Evolutionary conservation across 2,888 invertebrate species (phyloP).

Genomic region (Loripinus fragilis): DNA sequence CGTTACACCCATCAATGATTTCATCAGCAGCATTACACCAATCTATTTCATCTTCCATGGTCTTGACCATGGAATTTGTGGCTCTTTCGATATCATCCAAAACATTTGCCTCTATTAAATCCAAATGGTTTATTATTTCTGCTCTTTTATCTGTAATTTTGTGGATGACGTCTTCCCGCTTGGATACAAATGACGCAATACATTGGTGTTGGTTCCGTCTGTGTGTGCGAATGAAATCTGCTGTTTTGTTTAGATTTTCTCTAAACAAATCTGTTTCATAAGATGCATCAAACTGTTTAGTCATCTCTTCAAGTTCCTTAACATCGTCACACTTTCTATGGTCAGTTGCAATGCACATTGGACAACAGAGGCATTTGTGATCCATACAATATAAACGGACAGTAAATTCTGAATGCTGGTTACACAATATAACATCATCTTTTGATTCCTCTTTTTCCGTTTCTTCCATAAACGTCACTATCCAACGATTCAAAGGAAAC

Average conservation of each 20-base stretch:
- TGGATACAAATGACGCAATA: slow-evolving; percentile 3
- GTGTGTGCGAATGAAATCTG: neutral
- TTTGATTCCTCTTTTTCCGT: neutral
- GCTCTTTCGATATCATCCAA: neutral
- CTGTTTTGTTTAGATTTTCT: slow-evolving; percentile 25
- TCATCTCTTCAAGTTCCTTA: slow-evolving; percentile 43
- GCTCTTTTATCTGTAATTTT: slow-evolving; percentile 29
- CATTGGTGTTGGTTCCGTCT: neutral
- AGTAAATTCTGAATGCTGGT: slow-evolving; percentile 33
- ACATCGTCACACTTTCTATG: slow-evolving; percentile 61
- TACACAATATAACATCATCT: slow-evolving; percentile 29
- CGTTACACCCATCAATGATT: neutral
- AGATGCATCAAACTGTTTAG: slow-evolving; percentile 24
- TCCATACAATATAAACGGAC: slow-evolving; percentile 59
- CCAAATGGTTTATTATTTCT: slow-evolving; percentile 29
- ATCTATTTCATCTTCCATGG: neutral
- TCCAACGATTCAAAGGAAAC: slow-evolving; percentile 61
- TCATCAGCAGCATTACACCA: neutral
- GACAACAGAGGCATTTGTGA: slow-evolving; percentile 55
- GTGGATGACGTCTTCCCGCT: slow-evolving; percentile 28
- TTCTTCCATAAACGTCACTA: slow-evolving; percentile 57
- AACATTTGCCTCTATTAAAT: slow-evolving; percentile 18
- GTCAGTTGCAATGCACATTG: slow-evolving; percentile 56
- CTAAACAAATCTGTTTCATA: slow-evolving; percentile 24
- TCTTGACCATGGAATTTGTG: neutral